Evolutionary conservation across 2,797 vertebrate genomes (phyloP), one percentile per base, ranked within the genome.

Genomic region (Champsocephalus gunnari): DNA sequence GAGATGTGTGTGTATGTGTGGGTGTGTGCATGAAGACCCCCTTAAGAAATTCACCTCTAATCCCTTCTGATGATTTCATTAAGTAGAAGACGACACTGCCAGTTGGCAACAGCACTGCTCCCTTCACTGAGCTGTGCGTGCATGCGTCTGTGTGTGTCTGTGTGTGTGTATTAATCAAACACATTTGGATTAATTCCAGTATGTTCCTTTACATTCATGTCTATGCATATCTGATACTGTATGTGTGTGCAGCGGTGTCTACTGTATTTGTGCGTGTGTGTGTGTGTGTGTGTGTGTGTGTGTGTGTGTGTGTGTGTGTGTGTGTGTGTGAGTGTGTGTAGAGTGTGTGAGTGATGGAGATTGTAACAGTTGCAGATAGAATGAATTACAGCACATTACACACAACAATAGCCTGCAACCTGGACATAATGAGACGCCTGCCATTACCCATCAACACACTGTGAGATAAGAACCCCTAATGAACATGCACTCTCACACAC

Each of bases 61-160:
- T 96, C 94, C 94, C 92, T 93, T 95, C 92, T 96, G 96, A 97
- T 97, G 95, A 95, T 97, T 96, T 97, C 95, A 97, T 97, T 96
- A 96, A 96, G 95, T 94, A 92, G 92, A 91, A 86, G 82, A 92
- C 91, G 89, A 89, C 87, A 90, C 88, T 96, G 95, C 95, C 95
- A 96, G 95, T 92, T 96, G 95, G 94, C 95, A 95, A 90, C 88
- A 80, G 81, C 80, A 85, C 79, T 84, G 79, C 75, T 85, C 55
- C 87, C 91, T 94, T 86, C 92, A 77, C 74, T 75, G 75, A 79
- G 73, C 49, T 1, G n/a, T 67, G 66, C 63, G 43, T 63, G 44
- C 65, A 65, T 69, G 68, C 60, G 59, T 80, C 65, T 79, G 71
- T 79, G 59, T 69, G 66, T 54, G 38, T 71, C 67, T 79, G 59